A percentile compares a stretch with the other conserved stretches of the same genome.
These are phyloP conservation scores for Neolamprologus tretocephalus DNA, from an alignment of 2,113 vertebrate genomes.

Conservation along the genomic window DNA sequence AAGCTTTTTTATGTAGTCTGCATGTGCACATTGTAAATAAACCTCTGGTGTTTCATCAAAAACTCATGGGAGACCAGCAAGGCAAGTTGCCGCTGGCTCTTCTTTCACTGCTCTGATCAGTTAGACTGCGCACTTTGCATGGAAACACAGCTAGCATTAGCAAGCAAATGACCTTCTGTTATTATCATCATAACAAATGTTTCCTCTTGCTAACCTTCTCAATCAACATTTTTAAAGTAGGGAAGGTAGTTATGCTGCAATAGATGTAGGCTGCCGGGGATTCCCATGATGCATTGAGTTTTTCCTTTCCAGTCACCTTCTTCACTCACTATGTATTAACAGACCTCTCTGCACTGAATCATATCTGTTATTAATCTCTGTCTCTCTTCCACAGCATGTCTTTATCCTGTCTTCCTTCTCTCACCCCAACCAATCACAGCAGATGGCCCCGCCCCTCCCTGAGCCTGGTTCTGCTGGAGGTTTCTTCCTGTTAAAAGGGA, in stretches of 20 bases:
- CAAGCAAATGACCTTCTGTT: not conserved
- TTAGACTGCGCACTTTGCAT: not conserved
- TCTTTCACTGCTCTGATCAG: not conserved
- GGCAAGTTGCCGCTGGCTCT: not conserved
- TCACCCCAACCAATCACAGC: rapidly evolving
- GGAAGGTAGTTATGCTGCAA: not conserved
- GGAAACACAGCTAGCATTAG: not conserved
- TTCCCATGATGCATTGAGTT: no score
- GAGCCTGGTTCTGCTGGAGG: not conserved
- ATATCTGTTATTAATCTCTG: not conserved
- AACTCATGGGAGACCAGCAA: not conserved
- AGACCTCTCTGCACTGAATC: not conserved
- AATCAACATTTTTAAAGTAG: not conserved
- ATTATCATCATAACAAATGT: not conserved
- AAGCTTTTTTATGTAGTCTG: not conserved
- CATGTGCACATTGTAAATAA: not conserved
- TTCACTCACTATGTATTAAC: no score
- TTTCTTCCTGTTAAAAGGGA: not conserved
- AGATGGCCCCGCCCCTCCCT: not conserved
- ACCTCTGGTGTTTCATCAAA: not conserved
- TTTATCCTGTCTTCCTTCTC: not conserved
- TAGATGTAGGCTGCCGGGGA: no score
- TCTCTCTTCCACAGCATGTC: not conserved
- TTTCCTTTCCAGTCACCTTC: no score
- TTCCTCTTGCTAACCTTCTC: not conserved